Conservation (phyloP, 1,140 invertebrate genomes). For the Lepidostoma basale region DNA sequence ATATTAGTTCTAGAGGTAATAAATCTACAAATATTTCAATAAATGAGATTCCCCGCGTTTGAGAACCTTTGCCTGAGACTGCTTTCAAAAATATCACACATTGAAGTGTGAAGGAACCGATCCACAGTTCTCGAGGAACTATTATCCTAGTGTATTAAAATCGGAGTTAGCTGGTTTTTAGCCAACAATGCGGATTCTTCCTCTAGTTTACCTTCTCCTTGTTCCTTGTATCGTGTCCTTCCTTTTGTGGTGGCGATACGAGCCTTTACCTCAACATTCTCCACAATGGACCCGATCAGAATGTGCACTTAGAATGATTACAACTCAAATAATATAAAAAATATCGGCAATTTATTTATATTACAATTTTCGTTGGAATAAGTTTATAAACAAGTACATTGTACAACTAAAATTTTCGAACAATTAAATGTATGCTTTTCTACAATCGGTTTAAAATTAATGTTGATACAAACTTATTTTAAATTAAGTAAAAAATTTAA, state of each 20-base stretch:
- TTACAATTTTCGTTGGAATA: too few relatives aligned
- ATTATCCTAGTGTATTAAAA: slow-evolving; percentile 16
- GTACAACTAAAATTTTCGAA: too few relatives aligned
- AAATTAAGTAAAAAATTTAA: too few relatives aligned
- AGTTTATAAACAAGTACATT: too few relatives aligned
- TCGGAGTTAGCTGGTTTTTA: not conserved
- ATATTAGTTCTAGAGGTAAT: too few relatives aligned
- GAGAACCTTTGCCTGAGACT: not conserved
- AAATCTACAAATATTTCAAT: too few relatives aligned
- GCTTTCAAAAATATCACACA: slow-evolving; percentile 9
- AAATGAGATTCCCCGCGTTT: too few relatives aligned
- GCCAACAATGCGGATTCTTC: slow-evolving; percentile 10
- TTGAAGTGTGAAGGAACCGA: slow-evolving; percentile 12
- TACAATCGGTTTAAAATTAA: too few relatives aligned
- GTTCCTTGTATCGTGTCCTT: not conserved
- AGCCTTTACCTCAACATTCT: not conserved
- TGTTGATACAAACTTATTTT: too few relatives aligned
- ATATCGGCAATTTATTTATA: too few relatives aligned
- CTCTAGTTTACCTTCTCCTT: not conserved
- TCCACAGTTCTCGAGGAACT: not conserved
- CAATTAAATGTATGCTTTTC: too few relatives aligned
- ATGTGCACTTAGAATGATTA: slow-evolving; percentile 23
- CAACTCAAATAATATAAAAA: too few relatives aligned
- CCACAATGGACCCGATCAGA: not conserved
- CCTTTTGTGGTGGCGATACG: slow-evolving; percentile 1